phyloP scores from a whole-genome alignment of 2,888 invertebrate genomes.

The Cheilosia pagana region DNA sequence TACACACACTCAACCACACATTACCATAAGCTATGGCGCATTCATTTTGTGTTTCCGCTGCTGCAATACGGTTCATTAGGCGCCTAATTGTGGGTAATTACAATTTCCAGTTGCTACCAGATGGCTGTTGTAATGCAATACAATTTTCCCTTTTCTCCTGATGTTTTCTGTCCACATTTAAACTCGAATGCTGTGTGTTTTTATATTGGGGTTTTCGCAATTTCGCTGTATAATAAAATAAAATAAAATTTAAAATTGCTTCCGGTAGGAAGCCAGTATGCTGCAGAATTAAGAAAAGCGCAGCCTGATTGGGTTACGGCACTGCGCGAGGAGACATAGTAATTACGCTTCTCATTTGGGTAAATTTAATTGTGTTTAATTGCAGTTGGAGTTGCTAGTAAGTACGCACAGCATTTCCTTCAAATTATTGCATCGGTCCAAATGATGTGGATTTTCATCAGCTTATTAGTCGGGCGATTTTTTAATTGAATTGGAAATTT shows the following conservation, averaged over 20 bases:
- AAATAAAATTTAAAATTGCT: slow-evolving; percentile 55
- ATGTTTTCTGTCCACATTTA: slow-evolving; percentile 20
- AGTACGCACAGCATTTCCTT: not conserved
- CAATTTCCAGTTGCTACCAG: slow-evolving; percentile 54
- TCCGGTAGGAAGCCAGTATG: slow-evolving; percentile 24
- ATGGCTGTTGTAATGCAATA: slow-evolving; percentile 43
- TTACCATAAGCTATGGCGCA: slow-evolving; percentile 13
- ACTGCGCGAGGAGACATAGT: not conserved
- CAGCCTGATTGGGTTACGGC: slow-evolving; percentile 13
- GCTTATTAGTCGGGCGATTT: too few relatives aligned
- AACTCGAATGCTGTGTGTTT: slow-evolving; percentile 25
- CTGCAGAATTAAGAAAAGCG: slow-evolving; percentile 35
- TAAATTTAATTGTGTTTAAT: slow-evolving; percentile 36
- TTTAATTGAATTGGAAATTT: too few relatives aligned
- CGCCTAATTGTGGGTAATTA: slow-evolving; percentile 70
- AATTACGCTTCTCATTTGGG: slow-evolving; percentile 30
- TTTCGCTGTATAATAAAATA: slow-evolving; percentile 40
- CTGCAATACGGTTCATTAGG: slow-evolving; percentile 66
- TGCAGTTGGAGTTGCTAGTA: slow-evolving; percentile 1
- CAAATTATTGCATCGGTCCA: not conserved
- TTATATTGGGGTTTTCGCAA: slow-evolving; percentile 33
- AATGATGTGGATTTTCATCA: too few relatives aligned
- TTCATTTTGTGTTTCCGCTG: slow-evolving; percentile 44
- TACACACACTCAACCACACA: slow-evolving; percentile 2
- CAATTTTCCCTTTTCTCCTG: slow-evolving; percentile 12